These are phyloP conservation scores for Calephelis virginiensis DNA, from an alignment of 1,140 invertebrate genomes.

Conservation along the genomic window DNA sequence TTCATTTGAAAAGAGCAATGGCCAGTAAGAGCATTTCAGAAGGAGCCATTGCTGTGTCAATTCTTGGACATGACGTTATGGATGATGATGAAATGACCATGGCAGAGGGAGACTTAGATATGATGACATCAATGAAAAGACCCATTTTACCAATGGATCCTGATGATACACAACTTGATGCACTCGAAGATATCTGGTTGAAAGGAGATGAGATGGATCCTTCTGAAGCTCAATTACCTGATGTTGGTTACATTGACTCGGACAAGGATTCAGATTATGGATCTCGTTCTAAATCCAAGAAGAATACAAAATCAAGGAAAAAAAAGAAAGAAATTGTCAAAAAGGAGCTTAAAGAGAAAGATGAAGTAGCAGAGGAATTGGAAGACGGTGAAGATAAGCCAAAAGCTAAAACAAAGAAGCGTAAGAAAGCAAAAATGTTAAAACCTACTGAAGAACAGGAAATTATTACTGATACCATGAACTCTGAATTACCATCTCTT, in stretches of 20 bases:
- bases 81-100: conserved; percentile 76
- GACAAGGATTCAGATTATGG: conserved; percentile 74
- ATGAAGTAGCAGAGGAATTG: conserved; percentile 30
- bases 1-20: conserved; percentile 81
- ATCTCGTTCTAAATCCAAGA: conserved; percentile 41
- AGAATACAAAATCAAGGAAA: conserved; percentile 43
- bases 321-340: conserved; percentile 51
- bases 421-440: conserved; percentile 39
- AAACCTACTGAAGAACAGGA: conserved; percentile 52
- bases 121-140: conserved; percentile 76
- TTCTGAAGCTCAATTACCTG: conserved; percentile 65
- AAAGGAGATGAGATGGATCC: conserved; percentile 89
- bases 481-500: conserved; percentile 7
- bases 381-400: conserved; percentile 19
- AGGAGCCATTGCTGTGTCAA: conserved; percentile 73
- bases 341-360: conserved; percentile 48
- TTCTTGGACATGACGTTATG: conserved; percentile 71
- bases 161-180: conserved; percentile 87
- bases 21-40: conserved; percentile 76
- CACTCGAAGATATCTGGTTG: conserved; percentile 88
- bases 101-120: conserved; percentile 75
- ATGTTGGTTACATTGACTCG: conserved; percentile 71
- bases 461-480: background rate
- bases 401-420: conserved; percentile 28
- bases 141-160: conserved; percentile 74